phyloP scores from a whole-genome alignment of 2,888 invertebrate genomes.

The Parnassius glacialis region DNA sequence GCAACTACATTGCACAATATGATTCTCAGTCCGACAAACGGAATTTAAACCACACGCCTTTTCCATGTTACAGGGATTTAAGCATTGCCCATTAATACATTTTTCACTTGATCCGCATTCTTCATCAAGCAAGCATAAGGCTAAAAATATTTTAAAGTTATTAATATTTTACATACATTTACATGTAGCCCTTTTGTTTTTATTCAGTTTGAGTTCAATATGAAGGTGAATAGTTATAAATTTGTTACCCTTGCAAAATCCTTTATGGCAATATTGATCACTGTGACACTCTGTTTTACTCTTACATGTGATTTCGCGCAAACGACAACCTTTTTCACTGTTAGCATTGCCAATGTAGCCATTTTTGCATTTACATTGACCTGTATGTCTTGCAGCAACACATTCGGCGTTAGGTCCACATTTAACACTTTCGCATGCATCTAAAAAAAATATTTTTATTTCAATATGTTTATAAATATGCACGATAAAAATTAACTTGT shows the following conservation, averaged over 20 bases:
- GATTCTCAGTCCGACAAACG: slow-evolving; percentile 85
- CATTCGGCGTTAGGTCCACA: slow-evolving; percentile 94
- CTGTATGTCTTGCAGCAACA: slow-evolving; percentile 86
- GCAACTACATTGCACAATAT: slow-evolving; percentile 90
- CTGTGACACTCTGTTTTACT: slow-evolving; percentile 87
- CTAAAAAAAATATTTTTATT: slow-evolving; percentile 53
- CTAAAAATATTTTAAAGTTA: slow-evolving; percentile 54
- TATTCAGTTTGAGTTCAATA: neutral
- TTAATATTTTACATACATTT: no score
- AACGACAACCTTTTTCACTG: slow-evolving; percentile 87
- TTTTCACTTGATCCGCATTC: slow-evolving; percentile 90
- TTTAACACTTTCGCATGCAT: slow-evolving; percentile 88
- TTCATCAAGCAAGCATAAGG: slow-evolving; percentile 87
- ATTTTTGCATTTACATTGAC: slow-evolving; percentile 88
- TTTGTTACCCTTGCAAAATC: slow-evolving; percentile 87
- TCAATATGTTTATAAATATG: neutral
- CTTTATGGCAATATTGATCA: slow-evolving; percentile 91
- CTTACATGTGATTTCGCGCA: slow-evolving; percentile 86
- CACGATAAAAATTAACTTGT: no score
- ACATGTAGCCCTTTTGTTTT: no score
- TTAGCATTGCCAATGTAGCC: slow-evolving; percentile 90
- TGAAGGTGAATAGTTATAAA: neutral
- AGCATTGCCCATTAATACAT: slow-evolving; percentile 90
- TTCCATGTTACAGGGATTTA: slow-evolving; percentile 88
- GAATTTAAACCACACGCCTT: slow-evolving; percentile 93